A percentile compares a stretch with the other conserved stretches of the same genome.
Evolutionary conservation across 2,888 invertebrate species (phyloP).

Genomic region (Epinotia bilunana): DNA sequence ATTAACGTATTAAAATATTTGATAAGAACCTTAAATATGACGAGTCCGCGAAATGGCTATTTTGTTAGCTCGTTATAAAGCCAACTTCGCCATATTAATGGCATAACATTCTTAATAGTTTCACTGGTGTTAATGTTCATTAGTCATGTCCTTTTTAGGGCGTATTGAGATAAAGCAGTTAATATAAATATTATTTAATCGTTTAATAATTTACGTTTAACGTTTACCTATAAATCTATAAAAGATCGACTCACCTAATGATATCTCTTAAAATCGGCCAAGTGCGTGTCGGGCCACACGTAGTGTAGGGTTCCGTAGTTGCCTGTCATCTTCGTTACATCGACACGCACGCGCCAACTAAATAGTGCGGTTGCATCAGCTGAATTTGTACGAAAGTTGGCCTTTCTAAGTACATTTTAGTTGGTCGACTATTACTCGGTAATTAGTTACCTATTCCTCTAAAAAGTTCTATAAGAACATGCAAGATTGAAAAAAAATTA

Average conservation of each 20-base stretch:
- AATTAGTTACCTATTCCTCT: no score
- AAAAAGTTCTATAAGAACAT: no score
- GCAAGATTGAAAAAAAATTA: no score
- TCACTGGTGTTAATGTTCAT: constrained; percentile 13
- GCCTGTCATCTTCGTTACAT: no score
- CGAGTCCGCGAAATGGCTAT: not conserved
- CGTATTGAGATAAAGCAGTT: constrained; percentile 17
- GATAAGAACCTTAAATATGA: not conserved
- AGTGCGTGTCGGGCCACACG: no score
- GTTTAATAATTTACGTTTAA: constrained; percentile 15
- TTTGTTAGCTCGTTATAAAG: constrained; percentile 17
- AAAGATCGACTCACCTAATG: not conserved
- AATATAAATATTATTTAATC: constrained; percentile 18
- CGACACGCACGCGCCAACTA: no score
- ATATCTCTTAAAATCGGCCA: not conserved
- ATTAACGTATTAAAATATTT: no score
- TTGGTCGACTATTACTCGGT: no score
- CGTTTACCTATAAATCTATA: not conserved
- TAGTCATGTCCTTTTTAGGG: constrained; percentile 12
- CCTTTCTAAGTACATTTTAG: no score
- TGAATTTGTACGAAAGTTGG: no score
- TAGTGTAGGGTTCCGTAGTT: no score
- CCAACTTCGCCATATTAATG: constrained; percentile 18
- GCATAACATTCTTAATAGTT: constrained; percentile 5
- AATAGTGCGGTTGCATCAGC: no score